Percentiles rank a stretch among this genome's conserved stretches.
Evolutionary conservation across 2,888 invertebrate species (phyloP).

Genomic region (Nemurella pictetii): DNA sequence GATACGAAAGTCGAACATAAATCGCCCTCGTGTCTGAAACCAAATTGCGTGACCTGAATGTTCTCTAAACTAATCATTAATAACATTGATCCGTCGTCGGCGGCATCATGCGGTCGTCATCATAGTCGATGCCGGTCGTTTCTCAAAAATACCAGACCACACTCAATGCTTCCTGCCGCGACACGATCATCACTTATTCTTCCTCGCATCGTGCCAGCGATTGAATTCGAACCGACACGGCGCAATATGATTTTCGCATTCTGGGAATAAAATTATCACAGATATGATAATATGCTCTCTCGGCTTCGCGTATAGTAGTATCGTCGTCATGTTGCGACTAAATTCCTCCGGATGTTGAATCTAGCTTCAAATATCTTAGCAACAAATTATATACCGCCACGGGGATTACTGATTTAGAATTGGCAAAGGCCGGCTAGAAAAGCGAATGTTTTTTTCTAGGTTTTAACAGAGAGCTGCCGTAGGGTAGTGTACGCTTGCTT

Average conservation of each 20-base stretch:
- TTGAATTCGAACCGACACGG: too few relatives aligned
- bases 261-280: background rate
- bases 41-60: conserved; percentile 29
- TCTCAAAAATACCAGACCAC: conserved; percentile 22
- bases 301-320: background rate
- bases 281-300: background rate
- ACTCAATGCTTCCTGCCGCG: conserved; percentile 11
- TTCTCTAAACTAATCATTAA: conserved; percentile 25
- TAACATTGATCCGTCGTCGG: conserved; percentile 22
- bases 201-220: background rate
- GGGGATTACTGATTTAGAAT: background rate
- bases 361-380: background rate
- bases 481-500: background rate
- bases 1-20: background rate
- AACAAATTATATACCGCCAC: background rate
- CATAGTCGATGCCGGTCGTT: background rate
- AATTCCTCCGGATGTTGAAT: background rate
- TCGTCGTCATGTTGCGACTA: too few relatives aligned
- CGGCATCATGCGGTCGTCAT: background rate
- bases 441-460: background rate
- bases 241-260: background rate
- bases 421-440: background rate
- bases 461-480: background rate
- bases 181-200: conserved; percentile 22
- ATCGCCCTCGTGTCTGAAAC: conserved; percentile 20